These are phyloP conservation scores for Drosophila histrio DNA, from an alignment of 2,888 invertebrate genomes.

Conservation along the genomic window DNA sequence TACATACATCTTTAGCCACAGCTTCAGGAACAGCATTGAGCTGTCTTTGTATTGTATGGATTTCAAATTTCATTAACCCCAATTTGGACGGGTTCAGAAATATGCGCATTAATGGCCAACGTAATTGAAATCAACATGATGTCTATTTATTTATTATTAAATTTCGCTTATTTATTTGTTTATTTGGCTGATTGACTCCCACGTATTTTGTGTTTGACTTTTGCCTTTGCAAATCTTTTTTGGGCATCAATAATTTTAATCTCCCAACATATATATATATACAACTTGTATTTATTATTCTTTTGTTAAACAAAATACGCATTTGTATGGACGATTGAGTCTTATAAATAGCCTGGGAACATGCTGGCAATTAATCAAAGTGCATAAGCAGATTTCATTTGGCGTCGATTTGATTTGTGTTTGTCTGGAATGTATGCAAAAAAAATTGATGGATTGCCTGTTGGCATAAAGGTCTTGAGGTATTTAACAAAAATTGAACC, in stretches of 20 bases:
- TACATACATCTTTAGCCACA: background rate
- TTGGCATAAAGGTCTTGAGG: constrained; percentile 6
- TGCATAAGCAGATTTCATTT: constrained; percentile 43
- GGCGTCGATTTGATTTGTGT: constrained; percentile 28
- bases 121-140: constrained; percentile 77
- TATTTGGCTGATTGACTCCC: constrained; percentile 69
- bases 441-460: background rate
- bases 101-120: constrained; percentile 52
- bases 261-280: constrained; percentile 9
- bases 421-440: constrained; percentile 28
- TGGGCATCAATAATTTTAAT: constrained; percentile 57
- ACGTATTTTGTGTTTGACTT: constrained; percentile 63
- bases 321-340: constrained; percentile 25
- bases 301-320: constrained; percentile 58
- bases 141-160: constrained; percentile 67
- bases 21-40: constrained; percentile 39
- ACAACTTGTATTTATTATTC: constrained; percentile 61
- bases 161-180: constrained; percentile 52
- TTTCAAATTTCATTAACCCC: constrained; percentile 74
- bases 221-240: constrained; percentile 63
- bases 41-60: constrained; percentile 43
- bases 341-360: constrained; percentile 68
- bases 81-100: constrained; percentile 40
- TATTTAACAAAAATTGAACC: constrained; percentile 8
- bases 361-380: constrained; percentile 73